A percentile compares a stretch with the other conserved stretches of the same genome.
Evolutionary conservation across 2,888 invertebrate genomes (phyloP).

Genomic region (Machimus atricapillus): DNA sequence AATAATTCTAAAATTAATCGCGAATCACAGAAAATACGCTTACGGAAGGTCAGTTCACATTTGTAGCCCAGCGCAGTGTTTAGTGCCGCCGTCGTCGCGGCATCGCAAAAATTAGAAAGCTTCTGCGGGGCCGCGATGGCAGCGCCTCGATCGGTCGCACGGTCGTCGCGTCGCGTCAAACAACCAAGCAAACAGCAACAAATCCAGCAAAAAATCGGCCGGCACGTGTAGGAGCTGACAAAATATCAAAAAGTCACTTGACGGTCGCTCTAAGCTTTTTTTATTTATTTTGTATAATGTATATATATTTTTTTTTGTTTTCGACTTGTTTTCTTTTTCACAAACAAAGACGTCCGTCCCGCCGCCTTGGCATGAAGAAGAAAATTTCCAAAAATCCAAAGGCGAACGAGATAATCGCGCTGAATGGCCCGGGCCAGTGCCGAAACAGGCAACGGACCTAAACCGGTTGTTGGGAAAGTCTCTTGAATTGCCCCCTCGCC

Average conservation of each 20-base stretch:
- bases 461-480: background rate
- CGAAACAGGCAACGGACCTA: background rate
- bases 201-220: background rate
- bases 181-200: background rate
- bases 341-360: background rate
- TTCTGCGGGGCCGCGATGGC: background rate
- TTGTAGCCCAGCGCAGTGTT: background rate
- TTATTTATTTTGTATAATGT: background rate
- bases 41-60: slow-evolving; percentile 36
- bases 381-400: slow-evolving; percentile 1
- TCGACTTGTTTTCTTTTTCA: background rate
- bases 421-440: background rate
- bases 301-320: background rate
- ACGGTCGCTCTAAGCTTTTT: background rate
- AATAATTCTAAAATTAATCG: background rate
- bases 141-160: background rate
- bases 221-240: slow-evolving; percentile 30
- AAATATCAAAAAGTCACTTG: slow-evolving; percentile 24
- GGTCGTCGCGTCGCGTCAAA: background rate
- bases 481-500: background rate
- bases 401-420: background rate
- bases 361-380: background rate
- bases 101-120: background rate
- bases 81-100: background rate
- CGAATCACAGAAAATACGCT: slow-evolving; percentile 9